Evolutionary conservation across 2,888 invertebrate species (phyloP).

Genomic region (Eristalis pertinax): DNA sequence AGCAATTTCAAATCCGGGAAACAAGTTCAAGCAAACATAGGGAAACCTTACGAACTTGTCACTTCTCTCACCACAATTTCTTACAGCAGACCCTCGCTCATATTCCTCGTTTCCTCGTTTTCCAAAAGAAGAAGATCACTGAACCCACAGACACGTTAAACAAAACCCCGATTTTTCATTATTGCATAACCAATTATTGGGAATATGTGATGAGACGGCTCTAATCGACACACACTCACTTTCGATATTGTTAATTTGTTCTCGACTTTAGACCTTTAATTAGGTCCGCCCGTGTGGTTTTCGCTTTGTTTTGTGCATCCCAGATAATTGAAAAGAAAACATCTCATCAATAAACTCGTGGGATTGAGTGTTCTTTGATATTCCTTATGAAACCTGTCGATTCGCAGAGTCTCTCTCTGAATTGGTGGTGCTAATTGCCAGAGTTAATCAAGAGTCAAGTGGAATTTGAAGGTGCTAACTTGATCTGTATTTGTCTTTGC

Average conservation of each 20-base stretch:
- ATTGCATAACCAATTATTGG: neutral
- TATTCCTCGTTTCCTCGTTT: too few species aligned
- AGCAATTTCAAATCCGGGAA: too few species aligned
- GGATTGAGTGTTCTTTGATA: neutral
- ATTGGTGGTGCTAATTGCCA: neutral
- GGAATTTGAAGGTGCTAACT: neutral
- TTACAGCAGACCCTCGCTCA: too few species aligned
- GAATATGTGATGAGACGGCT: neutral
- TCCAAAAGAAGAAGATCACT: neutral
- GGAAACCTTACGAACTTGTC: too few species aligned
- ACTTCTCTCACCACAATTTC: too few species aligned
- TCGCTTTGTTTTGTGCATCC: neutral
- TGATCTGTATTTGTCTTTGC: neutral
- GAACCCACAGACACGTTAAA: neutral
- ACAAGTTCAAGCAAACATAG: too few species aligned
- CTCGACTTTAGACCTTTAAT: neutral
- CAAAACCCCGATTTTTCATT: neutral
- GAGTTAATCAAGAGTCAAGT: neutral
- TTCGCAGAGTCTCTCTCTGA: neutral
- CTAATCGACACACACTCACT: neutral
- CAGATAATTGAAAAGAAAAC: neutral
- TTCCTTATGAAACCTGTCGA: neutral
- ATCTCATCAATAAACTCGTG: neutral
- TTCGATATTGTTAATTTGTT: neutral
- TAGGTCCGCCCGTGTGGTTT: neutral